A percentile compares a stretch with the other conserved stretches of the same genome.
Evolutionary conservation across 2,113 vertebrate species (phyloP).

Genomic region (Entosphenus tridentatus): DNA sequence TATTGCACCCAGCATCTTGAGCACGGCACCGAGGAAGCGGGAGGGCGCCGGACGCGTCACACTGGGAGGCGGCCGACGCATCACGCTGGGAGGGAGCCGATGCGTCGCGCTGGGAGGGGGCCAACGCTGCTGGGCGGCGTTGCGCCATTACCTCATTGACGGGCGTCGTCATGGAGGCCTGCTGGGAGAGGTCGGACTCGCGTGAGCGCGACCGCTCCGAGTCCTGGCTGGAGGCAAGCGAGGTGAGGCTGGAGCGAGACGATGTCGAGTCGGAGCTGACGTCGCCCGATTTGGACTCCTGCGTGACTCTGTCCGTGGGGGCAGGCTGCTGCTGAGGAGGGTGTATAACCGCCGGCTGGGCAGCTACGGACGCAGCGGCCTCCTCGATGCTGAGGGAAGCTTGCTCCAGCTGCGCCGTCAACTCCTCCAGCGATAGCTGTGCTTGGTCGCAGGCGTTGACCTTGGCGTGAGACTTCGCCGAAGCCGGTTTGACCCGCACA

Average conservation of each 20-base stretch:
- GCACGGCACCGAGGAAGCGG: too few species aligned
- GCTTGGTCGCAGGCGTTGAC: constrained; percentile 14
- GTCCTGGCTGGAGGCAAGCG: constrained; percentile 82
- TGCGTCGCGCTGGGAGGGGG: too few species aligned
- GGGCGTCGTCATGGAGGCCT: constrained; percentile 29
- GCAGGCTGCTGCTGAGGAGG: constrained; percentile 21
- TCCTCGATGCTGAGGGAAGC: constrained; percentile 97
- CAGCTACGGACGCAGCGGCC: constrained; percentile 27
- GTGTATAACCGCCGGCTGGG: not conserved
- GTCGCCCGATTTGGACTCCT: constrained; percentile 63
- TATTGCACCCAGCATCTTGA: too few species aligned
- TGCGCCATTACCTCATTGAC: not conserved
- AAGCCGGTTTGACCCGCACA: constrained; percentile 33
- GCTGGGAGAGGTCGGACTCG: constrained; percentile 38
- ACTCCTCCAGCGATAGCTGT: constrained; percentile 57
- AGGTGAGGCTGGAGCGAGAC: constrained; percentile 65
- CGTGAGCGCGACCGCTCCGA: constrained; percentile 48
- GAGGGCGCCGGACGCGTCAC: too few species aligned
- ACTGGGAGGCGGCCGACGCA: too few species aligned
- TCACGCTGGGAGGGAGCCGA: too few species aligned
- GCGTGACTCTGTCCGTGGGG: constrained; percentile 60
- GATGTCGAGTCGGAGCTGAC: constrained; percentile 52
- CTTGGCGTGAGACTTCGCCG: constrained; percentile 46
- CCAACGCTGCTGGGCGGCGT: not conserved
- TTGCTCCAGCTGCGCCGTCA: constrained; percentile 84